Conservation (phyloP, 2,888 invertebrate species). For the Malthinus flaveolus region DNA sequence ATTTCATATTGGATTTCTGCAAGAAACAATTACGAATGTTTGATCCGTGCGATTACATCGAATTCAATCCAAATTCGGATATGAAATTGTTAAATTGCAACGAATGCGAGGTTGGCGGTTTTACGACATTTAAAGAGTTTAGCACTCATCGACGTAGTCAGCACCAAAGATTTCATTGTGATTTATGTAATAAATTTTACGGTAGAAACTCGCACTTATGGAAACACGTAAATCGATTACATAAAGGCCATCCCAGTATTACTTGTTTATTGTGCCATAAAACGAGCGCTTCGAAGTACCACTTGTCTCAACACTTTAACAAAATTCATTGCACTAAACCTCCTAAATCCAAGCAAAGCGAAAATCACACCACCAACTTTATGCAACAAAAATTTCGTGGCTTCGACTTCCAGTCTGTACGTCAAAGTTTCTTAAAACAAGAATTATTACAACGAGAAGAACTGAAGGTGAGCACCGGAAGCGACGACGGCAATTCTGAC, state of each 20-base stretch:
- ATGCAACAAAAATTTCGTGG: slow-evolving; percentile 50
- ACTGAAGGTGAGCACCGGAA: not conserved
- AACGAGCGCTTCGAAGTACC: slow-evolving; percentile 62
- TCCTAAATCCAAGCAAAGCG: slow-evolving; percentile 25
- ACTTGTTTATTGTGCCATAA: slow-evolving; percentile 63
- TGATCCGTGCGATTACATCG: slow-evolving; percentile 57
- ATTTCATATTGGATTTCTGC: slow-evolving; percentile 54
- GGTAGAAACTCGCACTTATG: slow-evolving; percentile 64
- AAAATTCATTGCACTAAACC: slow-evolving; percentile 55
- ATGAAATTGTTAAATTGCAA: slow-evolving; percentile 38
- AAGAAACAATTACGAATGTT: slow-evolving; percentile 49
- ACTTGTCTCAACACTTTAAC: slow-evolving; percentile 60
- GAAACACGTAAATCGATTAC: slow-evolving; percentile 65
- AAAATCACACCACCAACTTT: slow-evolving; percentile 41
- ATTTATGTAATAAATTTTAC: slow-evolving; percentile 64
- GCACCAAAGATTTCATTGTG: slow-evolving; percentile 63
- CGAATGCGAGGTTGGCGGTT: slow-evolving; percentile 48
- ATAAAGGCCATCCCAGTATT: slow-evolving; percentile 62
- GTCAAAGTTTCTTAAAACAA: slow-evolving; percentile 49
- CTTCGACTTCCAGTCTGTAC: slow-evolving; percentile 47
- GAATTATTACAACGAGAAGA: slow-evolving; percentile 41
- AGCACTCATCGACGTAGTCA: slow-evolving; percentile 58
- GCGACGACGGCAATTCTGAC: slow-evolving; percentile 22
- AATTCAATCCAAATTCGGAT: slow-evolving; percentile 46
- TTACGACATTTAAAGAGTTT: slow-evolving; percentile 57